Conservation (phyloP, 2,113 vertebrate genomes). For the Odobenus rosmarus region DNA sequence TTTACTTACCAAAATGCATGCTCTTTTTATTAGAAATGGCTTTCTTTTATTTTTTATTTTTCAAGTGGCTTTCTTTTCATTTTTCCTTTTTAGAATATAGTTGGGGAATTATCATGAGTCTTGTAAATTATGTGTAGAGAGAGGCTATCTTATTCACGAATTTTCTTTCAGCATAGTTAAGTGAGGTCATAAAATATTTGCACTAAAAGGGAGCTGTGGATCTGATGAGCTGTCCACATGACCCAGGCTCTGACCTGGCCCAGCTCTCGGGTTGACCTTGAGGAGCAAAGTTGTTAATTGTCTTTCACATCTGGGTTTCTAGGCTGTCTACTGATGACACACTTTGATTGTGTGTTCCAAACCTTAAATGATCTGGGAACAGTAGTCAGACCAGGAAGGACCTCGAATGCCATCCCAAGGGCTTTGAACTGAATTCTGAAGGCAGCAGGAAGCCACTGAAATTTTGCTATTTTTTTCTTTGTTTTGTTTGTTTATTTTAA, state of each 20-base stretch:
- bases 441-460: background rate
- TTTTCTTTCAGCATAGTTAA: background rate
- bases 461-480: background rate
- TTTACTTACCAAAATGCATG: background rate
- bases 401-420: background rate
- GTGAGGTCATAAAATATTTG: background rate
- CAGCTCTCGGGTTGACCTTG: background rate
- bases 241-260: background rate
- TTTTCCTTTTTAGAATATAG: background rate
- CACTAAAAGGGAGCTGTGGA: background rate
- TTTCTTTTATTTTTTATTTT: background rate
- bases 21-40: background rate
- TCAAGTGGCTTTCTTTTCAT: background rate
- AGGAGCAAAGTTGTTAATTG: background rate
- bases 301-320: background rate
- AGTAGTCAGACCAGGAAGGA: background rate
- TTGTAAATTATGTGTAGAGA: background rate
- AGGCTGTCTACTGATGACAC: constrained; percentile 25
- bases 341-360: background rate
- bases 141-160: background rate
- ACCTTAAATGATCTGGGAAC: background rate
- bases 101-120: background rate
- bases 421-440: background rate
- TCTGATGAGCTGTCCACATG: background rate
- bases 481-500: background rate